These are phyloP conservation scores for Aselliscus stoliczkanus DNA, from an alignment of 2,797 vertebrate genomes.

Conservation along the genomic window DNA sequence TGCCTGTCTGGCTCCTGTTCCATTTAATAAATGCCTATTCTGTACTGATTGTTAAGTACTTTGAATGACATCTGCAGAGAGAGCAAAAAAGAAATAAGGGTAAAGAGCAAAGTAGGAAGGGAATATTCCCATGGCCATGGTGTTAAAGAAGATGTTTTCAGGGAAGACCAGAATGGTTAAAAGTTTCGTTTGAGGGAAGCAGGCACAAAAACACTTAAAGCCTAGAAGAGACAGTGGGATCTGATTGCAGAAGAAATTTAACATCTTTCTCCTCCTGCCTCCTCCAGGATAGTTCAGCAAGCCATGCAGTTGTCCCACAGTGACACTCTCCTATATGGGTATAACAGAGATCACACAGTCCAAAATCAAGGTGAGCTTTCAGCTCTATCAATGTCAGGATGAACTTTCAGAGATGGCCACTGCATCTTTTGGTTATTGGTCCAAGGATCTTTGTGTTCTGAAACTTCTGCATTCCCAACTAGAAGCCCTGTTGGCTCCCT, in stretches of 20 bases:
- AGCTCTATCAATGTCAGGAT: neutral
- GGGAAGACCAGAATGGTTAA: neutral
- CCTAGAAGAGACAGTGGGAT: neutral
- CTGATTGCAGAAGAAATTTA: neutral
- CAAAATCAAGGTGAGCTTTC: neutral
- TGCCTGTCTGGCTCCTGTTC: neutral
- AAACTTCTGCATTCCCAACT: accelerated
- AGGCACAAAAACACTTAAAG: neutral
- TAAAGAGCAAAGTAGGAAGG: neutral
- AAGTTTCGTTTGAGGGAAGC: neutral
- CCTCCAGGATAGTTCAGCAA: no score
- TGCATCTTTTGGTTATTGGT: no score
- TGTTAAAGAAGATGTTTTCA: neutral
- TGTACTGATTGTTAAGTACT: neutral
- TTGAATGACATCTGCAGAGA: neutral
- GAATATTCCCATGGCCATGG: accelerated
- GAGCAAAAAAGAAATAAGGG: neutral
- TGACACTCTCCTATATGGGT: accelerated
- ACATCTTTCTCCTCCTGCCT: accelerated
- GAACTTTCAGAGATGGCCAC: no score
- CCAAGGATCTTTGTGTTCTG: neutral
- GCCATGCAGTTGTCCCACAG: accelerated
- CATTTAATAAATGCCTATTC: neutral
- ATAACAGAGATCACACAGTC: neutral
- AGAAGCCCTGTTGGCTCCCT: accelerated